phyloP scores from a whole-genome alignment of 2,113 vertebrate species.

The Nansenia antarctica region DNA sequence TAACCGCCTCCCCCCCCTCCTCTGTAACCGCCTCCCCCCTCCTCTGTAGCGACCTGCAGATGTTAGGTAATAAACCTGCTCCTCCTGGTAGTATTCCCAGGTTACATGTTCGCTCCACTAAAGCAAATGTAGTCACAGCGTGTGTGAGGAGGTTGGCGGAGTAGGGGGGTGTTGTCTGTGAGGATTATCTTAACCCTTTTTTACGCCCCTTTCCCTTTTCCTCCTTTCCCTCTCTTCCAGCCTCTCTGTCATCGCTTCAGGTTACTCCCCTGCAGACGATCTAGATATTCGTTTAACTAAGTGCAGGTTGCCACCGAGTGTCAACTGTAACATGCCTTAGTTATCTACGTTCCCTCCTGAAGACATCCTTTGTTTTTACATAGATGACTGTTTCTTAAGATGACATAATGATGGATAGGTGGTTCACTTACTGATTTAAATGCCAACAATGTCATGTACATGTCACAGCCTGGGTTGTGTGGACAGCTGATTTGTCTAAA shows the following conservation, averaged over 20 bases:
- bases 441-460: too few relatives aligned
- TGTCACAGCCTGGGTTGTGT: too few relatives aligned
- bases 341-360: too few relatives aligned
- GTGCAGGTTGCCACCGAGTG: too few relatives aligned
- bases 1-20: too few relatives aligned
- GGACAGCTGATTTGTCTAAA: too few relatives aligned
- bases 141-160: neutral
- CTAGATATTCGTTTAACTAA: neutral
- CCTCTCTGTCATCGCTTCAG: neutral
- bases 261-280: neutral
- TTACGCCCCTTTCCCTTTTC: constrained; percentile 7
- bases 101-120: neutral
- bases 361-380: too few relatives aligned
- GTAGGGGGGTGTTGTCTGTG: neutral
- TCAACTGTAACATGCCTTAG: too few relatives aligned
- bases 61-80: constrained; percentile 27
- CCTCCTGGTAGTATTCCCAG: neutral
- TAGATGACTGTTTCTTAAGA: too few relatives aligned
- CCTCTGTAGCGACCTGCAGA: constrained; percentile 9
- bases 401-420: too few relatives aligned
- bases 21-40: too few relatives aligned
- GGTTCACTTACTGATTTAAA: too few relatives aligned
- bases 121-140: neutral
- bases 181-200: neutral
- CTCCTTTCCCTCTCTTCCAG: neutral